These are phyloP conservation scores for Sylvilagus floridanus DNA, from an alignment of 2,797 vertebrate species.

Conservation along the genomic window DNA sequence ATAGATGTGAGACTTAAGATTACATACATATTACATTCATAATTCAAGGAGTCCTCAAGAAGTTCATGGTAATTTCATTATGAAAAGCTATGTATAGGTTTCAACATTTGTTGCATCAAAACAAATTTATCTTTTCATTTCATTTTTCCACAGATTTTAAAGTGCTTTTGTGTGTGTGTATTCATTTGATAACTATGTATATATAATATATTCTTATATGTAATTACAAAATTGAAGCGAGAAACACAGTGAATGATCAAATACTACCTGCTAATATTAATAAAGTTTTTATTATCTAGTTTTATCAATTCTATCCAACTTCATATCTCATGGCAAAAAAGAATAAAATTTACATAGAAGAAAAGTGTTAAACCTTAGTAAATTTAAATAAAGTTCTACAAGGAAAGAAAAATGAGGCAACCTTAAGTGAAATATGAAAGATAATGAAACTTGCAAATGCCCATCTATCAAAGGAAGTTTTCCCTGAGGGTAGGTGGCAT, in stretches of 20 bases:
- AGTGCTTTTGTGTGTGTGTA: too few relatives aligned
- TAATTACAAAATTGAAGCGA: background rate
- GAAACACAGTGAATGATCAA: background rate
- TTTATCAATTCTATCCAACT: constrained; percentile 44
- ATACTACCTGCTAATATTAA: background rate
- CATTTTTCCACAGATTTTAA: too few relatives aligned
- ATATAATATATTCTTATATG: background rate
- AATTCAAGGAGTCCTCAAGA: too few relatives aligned
- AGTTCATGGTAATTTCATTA: too few relatives aligned
- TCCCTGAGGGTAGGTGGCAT: constrained; percentile 46
- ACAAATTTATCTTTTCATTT: too few relatives aligned
- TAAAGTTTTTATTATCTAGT: background rate
- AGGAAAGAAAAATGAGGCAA: constrained; percentile 70
- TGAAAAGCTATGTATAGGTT: too few relatives aligned
- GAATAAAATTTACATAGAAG: constrained; percentile 54
- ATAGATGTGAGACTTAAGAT: background rate
- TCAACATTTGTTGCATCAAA: too few relatives aligned
- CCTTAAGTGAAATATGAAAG: constrained; percentile 57
- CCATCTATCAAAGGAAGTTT: constrained; percentile 61
- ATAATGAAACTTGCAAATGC: constrained; percentile 68
- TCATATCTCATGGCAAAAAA: constrained; percentile 17
- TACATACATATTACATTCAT: background rate
- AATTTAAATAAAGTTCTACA: constrained; percentile 70
- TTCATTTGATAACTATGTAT: background rate
- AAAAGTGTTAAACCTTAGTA: constrained; percentile 49